A percentile compares a stretch with the other conserved stretches of the same genome.
These are phyloP conservation scores for Zaprionus bogoriensis DNA, from an alignment of 2,888 invertebrate genomes.

Conservation along the genomic window DNA sequence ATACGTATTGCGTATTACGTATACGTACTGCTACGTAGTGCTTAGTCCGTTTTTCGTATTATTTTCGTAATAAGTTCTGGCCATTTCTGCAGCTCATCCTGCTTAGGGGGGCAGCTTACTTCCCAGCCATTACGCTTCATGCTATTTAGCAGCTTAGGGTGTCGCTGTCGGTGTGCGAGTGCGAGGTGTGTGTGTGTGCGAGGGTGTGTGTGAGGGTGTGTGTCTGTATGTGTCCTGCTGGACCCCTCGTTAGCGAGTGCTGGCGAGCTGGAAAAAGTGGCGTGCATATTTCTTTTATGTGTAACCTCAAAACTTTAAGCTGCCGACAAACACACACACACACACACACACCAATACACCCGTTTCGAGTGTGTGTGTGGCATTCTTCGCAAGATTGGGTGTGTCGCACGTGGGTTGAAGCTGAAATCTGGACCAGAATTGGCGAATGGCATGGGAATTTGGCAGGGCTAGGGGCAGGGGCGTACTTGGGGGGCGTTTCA, in stretches of 20 bases:
- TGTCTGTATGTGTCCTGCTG: background rate
- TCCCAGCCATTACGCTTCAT: slow-evolving; percentile 64
- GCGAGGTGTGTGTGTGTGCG: background rate
- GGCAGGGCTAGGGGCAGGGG: too few relatives aligned
- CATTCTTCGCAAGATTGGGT: slow-evolving; percentile 19
- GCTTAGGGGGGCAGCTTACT: slow-evolving; percentile 70
- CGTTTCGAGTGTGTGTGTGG: background rate
- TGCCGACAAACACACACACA: slow-evolving; percentile 28
- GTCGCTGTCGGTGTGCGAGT: slow-evolving; percentile 1
- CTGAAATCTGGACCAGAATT: background rate
- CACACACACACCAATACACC: slow-evolving; percentile 16
- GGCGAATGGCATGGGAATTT: slow-evolving; percentile 1
- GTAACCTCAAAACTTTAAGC: slow-evolving; percentile 69
- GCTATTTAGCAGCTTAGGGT: slow-evolving; percentile 68
- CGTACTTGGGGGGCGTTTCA: slow-evolving; percentile 44
- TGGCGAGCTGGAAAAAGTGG: slow-evolving; percentile 35
- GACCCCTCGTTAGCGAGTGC: slow-evolving; percentile 47
- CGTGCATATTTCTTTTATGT: slow-evolving; percentile 67
- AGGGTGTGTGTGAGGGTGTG: background rate
- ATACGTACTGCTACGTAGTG: too few relatives aligned
- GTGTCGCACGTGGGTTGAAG: slow-evolving; percentile 37
- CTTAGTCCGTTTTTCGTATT: slow-evolving; percentile 50
- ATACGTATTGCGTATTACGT: too few relatives aligned
- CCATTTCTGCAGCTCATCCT: slow-evolving; percentile 73
- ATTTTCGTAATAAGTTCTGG: slow-evolving; percentile 75